Evolutionary conservation across 2,888 invertebrate genomes (phyloP).

Genomic region (Himalopsyche japonica): DNA sequence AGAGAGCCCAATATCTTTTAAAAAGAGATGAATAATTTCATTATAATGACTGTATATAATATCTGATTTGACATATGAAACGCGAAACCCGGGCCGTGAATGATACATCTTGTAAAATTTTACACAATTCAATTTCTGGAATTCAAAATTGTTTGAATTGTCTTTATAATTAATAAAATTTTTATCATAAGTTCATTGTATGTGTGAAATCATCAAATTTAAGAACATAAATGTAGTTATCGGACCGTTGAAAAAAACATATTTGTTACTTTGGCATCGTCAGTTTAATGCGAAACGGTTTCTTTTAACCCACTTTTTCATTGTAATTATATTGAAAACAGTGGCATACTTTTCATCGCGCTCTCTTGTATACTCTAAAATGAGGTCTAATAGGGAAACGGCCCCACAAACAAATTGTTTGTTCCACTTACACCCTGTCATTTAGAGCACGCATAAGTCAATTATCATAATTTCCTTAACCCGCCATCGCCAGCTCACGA

Average conservation of each 20-base stretch:
- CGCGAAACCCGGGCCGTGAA: no score
- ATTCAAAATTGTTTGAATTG: no score
- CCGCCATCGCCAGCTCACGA: no score
- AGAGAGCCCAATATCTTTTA: background rate
- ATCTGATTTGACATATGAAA: no score
- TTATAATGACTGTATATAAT: no score
- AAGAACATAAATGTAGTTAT: background rate
- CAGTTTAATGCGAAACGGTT: background rate
- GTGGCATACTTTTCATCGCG: background rate
- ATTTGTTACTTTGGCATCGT: background rate
- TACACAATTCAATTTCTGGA: no score
- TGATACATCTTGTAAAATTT: no score
- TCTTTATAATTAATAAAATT: background rate
- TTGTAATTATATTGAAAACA: background rate
- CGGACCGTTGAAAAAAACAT: background rate
- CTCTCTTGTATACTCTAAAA: background rate
- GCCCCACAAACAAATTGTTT: background rate
- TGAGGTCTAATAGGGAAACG: background rate
- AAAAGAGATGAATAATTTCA: background rate
- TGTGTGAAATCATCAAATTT: no score
- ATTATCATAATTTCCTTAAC: background rate
- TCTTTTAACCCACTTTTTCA: background rate
- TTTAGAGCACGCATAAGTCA: background rate
- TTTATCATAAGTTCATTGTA: background rate
- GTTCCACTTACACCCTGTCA: conserved; percentile 9